Evolutionary conservation across 2,113 vertebrate species (phyloP).

Genomic region (Camelus bactrianus): DNA sequence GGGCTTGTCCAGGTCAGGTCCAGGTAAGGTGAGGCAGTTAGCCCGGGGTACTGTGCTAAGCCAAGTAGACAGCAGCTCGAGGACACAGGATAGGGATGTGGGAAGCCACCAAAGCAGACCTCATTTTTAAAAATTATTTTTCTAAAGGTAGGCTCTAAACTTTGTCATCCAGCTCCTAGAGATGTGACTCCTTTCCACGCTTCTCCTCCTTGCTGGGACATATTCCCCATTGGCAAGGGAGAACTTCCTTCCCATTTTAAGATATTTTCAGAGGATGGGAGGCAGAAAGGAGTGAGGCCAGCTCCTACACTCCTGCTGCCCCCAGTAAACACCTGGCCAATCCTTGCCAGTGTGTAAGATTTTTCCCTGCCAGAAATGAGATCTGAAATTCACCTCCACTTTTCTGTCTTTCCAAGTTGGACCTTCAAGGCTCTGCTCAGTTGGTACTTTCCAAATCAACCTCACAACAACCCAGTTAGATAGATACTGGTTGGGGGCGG

Average conservation of each 20-base stretch:
- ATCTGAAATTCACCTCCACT: not conserved
- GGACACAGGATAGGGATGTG: not conserved
- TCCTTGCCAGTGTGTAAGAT: not conserved
- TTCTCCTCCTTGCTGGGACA: not conserved
- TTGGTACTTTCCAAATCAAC: not conserved
- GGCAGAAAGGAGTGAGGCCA: not conserved
- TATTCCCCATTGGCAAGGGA: not conserved
- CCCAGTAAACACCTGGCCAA: not conserved
- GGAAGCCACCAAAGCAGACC: not conserved
- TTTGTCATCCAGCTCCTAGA: not conserved
- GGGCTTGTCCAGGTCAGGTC: not conserved
- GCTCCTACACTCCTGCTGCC: not conserved
- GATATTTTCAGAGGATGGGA: not conserved
- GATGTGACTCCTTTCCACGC: not conserved
- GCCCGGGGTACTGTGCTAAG: not conserved
- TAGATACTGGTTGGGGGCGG: not conserved
- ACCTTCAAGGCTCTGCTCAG: not conserved
- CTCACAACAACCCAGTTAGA: not conserved
- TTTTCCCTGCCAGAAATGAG: not conserved
- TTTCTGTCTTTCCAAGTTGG: conserved; percentile 53
- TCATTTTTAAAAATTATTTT: not conserved
- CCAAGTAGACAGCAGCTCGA: not conserved
- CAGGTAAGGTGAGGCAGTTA: not conserved
- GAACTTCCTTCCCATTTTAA: not conserved
- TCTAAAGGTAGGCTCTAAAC: not conserved